These are phyloP conservation scores for Phodopus roborovskii DNA, from an alignment of 2,113 vertebrate genomes.

Conservation along the genomic window DNA sequence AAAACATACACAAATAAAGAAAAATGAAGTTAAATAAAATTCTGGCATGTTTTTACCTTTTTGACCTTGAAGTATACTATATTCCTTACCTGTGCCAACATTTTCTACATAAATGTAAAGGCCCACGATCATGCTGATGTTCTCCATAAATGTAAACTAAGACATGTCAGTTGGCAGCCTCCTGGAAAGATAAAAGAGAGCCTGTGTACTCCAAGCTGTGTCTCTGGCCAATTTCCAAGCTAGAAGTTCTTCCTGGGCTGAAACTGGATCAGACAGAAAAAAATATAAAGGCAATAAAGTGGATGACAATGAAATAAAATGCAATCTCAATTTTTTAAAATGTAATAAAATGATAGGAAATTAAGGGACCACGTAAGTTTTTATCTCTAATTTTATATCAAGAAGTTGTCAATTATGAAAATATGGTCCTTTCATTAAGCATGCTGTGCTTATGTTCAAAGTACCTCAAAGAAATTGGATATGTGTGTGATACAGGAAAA, in stretches of 20 bases:
- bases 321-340: neutral
- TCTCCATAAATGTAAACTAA: slow-evolving; percentile 67
- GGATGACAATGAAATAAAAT: neutral
- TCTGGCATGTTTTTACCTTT: slow-evolving; percentile 13
- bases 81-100: neutral
- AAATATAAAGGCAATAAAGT: neutral
- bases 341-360: slow-evolving; percentile 45
- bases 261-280: slow-evolving; percentile 24
- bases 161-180: slow-evolving; percentile 30
- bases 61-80: neutral
- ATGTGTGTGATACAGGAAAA: slow-evolving; percentile 5
- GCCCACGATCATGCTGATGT: neutral
- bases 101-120: slow-evolving; percentile 11
- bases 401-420: slow-evolving; percentile 58
- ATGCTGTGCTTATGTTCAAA: slow-evolving; percentile 33
- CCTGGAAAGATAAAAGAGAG: slow-evolving; percentile 58
- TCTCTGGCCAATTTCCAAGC: slow-evolving; percentile 58
- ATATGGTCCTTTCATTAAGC: slow-evolving; percentile 28
- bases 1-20: neutral
- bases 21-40: slow-evolving; percentile 45
- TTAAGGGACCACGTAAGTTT: neutral
- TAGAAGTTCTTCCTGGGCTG: slow-evolving; percentile 12
- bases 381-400: slow-evolving; percentile 53
- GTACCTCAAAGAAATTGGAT: neutral
- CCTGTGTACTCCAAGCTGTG: slow-evolving; percentile 43